Evolutionary conservation across 2,797 vertebrate genomes (phyloP), one percentile per base, ranked within the genome.

Genomic region (Siniperca scherzeri): DNA sequence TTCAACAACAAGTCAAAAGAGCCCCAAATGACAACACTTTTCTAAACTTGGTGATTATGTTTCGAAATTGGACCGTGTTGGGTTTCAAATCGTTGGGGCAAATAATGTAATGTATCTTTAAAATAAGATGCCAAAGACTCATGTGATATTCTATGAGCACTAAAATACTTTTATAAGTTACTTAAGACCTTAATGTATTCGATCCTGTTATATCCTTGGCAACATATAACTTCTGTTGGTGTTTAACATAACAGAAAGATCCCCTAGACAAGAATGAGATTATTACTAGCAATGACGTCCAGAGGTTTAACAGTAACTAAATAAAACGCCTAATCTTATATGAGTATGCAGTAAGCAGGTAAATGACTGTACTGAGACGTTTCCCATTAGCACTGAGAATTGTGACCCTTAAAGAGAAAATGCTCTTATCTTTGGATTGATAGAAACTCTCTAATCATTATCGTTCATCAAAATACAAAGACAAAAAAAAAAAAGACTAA

Each of bases 351-450:
- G 72, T 56, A 56, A 70, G 80, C 55, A 87, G 69, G 78, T 88
- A 82, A 82, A 91, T 68, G 83, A 66, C 65, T 87, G 62, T 38
- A 67, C 59, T 19, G 70, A 80, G 85, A 92, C 62, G 46, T 78
- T 79, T 85, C n/a, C 70, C 72, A 82, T 88, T 87, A 80, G 65
- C 27, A 4, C 56, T 46, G 74, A 84, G 69, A 75, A 83, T 74
- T 83, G 21, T 88, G 82, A 83, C 75, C 70, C 73, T 80, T 90
- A 77, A 88, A 89, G 84, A 86, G 83, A 80, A 86, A 83, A 87
- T 36, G 74, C 83, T 88, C 73, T 89, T 85, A 87, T 86, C 79
- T 77, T 65, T 78, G 52, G 81, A 85, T 52, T 65, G 79, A 88
- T 81, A 71, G 77, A 82, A 87, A 83, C 81, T 61, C 56, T 82